Base-by-base conservation (phyloP, 2,888 invertebrate species). In the Eupithecia centaureata region DNA sequence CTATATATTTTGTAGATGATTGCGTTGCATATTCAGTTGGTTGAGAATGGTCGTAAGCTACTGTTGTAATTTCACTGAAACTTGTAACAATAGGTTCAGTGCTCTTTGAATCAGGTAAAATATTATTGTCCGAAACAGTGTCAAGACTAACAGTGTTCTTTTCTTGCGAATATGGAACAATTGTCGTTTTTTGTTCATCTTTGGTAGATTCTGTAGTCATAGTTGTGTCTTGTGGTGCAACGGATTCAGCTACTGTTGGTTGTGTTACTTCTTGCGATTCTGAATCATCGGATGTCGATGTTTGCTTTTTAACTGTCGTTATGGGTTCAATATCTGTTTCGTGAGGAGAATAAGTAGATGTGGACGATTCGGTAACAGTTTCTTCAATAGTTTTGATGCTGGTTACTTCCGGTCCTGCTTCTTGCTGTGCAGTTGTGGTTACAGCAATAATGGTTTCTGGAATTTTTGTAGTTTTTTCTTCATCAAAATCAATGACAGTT, bases 31-130 rank as follows among this genome's bases (percentile, higher is more conserved):
- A 33, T 60, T 69, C 64, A 56, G 68, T 58, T 60, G 64, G 27
- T 64, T 61, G 54, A 51, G 67, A 42, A 32, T 65, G 27, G 27
- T 63, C 64, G 27, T 51, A 22, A 7, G 54, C n/a, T 51, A 7
- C 18, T 57, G 64, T 67, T 35, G 65, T 65, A 42, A 63, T 65
- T 30, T 70, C 70, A 28, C 60, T 54, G 7, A n/a, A 12, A 58
- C 7, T 25, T 4, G 38, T 38, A 69, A 47, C 12, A 22, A 62
- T 64, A 27, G 63, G 42, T 64, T 67, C 52, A 30, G 67, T 71
- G 28, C 35, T 60, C 35, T 62, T 63, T 57, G 67, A 63, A 57
- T 72, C 70, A 22, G 47, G 25, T 33, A 35, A 59, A 60, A 56
- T 15, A 12, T 65, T 70, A 18, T 56, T 15, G 32, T 71, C 67